Evolutionary conservation across 2,888 invertebrate genomes (phyloP).

Genomic region (Cryptus armator): DNA sequence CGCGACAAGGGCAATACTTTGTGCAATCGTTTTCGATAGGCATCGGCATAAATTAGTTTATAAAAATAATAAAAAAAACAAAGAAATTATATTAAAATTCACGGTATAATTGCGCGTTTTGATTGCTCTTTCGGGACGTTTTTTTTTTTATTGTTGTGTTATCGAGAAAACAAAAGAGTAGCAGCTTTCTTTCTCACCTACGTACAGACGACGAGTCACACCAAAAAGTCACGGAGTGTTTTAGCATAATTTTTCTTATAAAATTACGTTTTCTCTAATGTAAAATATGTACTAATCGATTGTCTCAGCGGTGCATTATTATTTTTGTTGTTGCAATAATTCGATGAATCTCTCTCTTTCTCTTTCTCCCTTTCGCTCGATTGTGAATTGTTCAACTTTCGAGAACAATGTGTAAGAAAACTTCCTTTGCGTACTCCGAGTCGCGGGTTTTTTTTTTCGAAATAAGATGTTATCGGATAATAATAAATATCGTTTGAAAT

Average conservation of each 20-base stretch:
- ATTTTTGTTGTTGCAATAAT: constrained; percentile 3
- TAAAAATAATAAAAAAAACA: background rate
- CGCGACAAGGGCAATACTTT: constrained; percentile 20
- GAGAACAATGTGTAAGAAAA: background rate
- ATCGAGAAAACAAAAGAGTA: constrained; percentile 12
- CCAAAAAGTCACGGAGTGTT: constrained; percentile 45
- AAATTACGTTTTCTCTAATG: constrained; percentile 10
- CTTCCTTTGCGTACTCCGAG: constrained; percentile 32
- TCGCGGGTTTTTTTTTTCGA: background rate
- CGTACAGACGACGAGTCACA: constrained; percentile 31
- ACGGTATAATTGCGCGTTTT: background rate
- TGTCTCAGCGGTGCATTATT: constrained; percentile 23
- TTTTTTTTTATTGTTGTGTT: background rate
- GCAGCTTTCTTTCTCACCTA: background rate
- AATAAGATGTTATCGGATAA: background rate
- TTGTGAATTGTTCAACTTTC: constrained; percentile 3
- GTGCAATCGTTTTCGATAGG: constrained; percentile 17
- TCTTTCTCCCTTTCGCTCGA: background rate
- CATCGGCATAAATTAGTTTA: background rate
- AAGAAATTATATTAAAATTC: background rate
- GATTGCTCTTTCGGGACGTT: background rate
- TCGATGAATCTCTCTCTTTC: constrained; percentile 5
- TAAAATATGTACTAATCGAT: constrained; percentile 39
- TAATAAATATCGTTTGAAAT: constrained; percentile 17
- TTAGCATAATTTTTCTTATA: constrained; percentile 35